These are phyloP conservation scores for Micrastur ruficollis DNA, from an alignment of 2,797 vertebrate genomes.

Conservation along the genomic window DNA sequence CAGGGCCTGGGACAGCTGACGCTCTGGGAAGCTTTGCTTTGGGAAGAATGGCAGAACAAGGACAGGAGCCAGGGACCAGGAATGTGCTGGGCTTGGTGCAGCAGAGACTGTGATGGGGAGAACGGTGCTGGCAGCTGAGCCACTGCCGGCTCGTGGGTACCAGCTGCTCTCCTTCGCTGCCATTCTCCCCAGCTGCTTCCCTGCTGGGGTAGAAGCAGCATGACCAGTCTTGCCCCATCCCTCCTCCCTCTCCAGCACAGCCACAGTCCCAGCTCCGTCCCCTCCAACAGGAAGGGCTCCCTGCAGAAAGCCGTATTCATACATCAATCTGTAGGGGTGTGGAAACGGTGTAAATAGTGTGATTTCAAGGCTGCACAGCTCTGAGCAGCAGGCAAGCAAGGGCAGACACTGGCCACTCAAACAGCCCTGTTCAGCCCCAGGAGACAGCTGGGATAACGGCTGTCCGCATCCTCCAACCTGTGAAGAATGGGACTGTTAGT, in stretches of 20 bases:
- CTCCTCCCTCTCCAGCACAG: neutral
- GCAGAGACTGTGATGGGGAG: neutral
- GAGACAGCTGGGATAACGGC: neutral
- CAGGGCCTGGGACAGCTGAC: neutral
- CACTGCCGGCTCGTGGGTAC: neutral
- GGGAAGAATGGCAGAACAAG: neutral
- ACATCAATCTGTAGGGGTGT: fast-evolving
- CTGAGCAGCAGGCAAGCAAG: neutral
- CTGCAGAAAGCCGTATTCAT: neutral
- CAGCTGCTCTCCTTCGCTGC: neutral
- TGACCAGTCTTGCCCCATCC: neutral
- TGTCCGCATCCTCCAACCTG: neutral
- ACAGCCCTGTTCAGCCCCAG: neutral
- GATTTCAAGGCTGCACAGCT: neutral
- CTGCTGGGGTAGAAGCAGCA: neutral
- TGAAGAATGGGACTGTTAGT: neutral
- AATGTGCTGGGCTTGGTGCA: fast-evolving
- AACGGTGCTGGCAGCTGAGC: neutral
- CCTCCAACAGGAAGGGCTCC: neutral
- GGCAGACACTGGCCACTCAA: neutral
- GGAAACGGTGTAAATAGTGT: neutral
- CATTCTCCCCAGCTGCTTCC: too few relatives aligned
- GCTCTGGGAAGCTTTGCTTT: neutral
- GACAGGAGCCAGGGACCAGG: neutral
- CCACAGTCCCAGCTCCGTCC: neutral